Evolutionary conservation across 2,797 vertebrate genomes (phyloP).

Genomic region (Thunnus albacares): DNA sequence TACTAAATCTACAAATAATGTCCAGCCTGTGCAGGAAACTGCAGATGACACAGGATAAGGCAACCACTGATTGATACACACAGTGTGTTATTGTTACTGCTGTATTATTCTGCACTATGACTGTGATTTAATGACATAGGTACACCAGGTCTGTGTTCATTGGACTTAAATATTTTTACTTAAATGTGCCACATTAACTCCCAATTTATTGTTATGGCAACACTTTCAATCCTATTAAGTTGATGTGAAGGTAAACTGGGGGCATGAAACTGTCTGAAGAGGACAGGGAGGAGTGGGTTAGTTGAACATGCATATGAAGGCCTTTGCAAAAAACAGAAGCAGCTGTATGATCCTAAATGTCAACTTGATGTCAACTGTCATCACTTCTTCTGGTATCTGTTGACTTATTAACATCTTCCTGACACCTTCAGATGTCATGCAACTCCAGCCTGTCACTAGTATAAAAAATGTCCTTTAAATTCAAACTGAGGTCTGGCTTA

Average conservation of each 20-base stretch:
- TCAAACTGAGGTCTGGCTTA: not conserved
- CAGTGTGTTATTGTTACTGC: not conserved
- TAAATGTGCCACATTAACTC: conserved; percentile 1
- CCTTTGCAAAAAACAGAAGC: conserved; percentile 22
- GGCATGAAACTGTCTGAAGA: conserved; percentile 43
- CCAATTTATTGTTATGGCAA: not conserved
- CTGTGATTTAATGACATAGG: not conserved
- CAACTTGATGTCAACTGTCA: not conserved
- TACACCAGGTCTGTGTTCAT: not conserved
- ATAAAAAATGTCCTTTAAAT: not conserved
- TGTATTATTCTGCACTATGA: not conserved
- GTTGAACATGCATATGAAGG: conserved; percentile 50
- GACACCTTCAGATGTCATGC: not conserved
- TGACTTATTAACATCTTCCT: not conserved
- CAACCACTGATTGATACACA: not conserved
- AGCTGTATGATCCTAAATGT: conserved; percentile 1
- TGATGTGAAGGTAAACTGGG: not conserved
- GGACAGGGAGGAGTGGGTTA: conserved; percentile 41
- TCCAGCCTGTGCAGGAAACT: too few relatives aligned
- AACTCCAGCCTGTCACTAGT: not conserved
- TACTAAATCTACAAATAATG: too few relatives aligned
- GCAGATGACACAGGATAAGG: not conserved
- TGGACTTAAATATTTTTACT: not conserved
- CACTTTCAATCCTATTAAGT: not conserved
- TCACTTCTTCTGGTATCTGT: not conserved